phyloP scores from a whole-genome alignment of 2,888 invertebrate species.

The Zele albiditarsus region DNA sequence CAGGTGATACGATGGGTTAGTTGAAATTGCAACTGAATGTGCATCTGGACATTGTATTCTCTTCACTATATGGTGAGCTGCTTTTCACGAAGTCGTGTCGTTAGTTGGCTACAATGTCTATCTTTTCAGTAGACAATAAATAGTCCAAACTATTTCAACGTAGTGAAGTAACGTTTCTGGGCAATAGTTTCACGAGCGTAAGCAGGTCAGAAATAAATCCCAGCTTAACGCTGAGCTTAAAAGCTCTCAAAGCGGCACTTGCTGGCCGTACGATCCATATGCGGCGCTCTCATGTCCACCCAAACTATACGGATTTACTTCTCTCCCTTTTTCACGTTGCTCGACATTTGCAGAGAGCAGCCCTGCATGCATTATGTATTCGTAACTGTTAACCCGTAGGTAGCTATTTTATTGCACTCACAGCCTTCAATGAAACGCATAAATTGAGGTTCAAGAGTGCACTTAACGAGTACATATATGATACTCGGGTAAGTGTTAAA shows the following conservation, averaged over 20 bases:
- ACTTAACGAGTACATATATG: neutral
- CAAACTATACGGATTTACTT: constrained; percentile 51
- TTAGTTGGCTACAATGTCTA: constrained; percentile 23
- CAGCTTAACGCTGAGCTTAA: constrained; percentile 65
- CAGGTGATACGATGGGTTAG: neutral
- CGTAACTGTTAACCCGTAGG: constrained; percentile 8
- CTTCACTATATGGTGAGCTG: neutral
- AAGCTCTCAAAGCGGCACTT: constrained; percentile 64
- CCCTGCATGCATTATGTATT: constrained; percentile 20
- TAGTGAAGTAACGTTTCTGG: constrained; percentile 34
- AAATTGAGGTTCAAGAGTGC: neutral
- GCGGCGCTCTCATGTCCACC: constrained; percentile 45
- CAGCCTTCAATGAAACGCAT: neutral
- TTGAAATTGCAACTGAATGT: constrained; percentile 9
- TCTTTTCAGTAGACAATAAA: constrained; percentile 1
- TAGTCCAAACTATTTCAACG: neutral
- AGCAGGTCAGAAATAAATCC: constrained; percentile 67
- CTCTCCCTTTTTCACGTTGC: constrained; percentile 45
- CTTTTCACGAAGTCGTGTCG: constrained; percentile 1
- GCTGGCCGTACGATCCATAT: constrained; percentile 12
- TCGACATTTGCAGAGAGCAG: neutral
- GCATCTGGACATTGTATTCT: constrained; percentile 8
- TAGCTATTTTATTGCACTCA: constrained; percentile 12
- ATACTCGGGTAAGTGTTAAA: neutral
- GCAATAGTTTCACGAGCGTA: constrained; percentile 65